Evolutionary conservation across 2,888 invertebrate genomes (phyloP).

Genomic region (Lasioglossum morio): DNA sequence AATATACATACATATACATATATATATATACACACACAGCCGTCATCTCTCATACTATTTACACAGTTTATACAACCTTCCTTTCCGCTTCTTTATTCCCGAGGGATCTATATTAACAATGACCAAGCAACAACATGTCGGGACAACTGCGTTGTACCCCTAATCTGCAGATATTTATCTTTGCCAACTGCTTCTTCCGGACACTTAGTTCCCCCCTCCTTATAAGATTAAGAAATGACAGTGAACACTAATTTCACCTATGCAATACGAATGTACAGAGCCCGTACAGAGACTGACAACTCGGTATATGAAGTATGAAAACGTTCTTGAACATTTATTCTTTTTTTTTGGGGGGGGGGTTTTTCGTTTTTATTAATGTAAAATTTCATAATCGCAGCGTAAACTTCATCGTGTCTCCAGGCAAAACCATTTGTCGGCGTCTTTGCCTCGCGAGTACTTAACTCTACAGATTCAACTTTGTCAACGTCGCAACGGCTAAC

Average conservation of each 20-base stretch:
- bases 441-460: constrained; percentile 29
- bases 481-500: constrained; percentile 51
- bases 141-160: constrained; percentile 18
- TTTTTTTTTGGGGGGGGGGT: too few species aligned
- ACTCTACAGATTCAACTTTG: constrained; percentile 55
- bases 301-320: constrained; percentile 11
- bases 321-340: constrained; percentile 7
- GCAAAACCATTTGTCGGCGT: constrained; percentile 31
- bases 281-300: constrained; percentile 7
- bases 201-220: neutral
- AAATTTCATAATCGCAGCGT: constrained; percentile 3
- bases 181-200: neutral
- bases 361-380: neutral
- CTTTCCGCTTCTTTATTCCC: constrained; percentile 7
- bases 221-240: constrained; percentile 37
- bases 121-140: constrained; percentile 22
- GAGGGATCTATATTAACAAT: constrained; percentile 13
- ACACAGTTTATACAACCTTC: constrained; percentile 78
- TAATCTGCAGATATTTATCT: constrained; percentile 23
- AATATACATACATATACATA: constrained; percentile 52
- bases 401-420: neutral
- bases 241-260: constrained; percentile 22
- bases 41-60: constrained; percentile 72
- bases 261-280: constrained; percentile 27
- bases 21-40: constrained; percentile 42